These are phyloP conservation scores for Piscicola geometra DNA, from an alignment of 2,888 invertebrate species.

Conservation along the genomic window DNA sequence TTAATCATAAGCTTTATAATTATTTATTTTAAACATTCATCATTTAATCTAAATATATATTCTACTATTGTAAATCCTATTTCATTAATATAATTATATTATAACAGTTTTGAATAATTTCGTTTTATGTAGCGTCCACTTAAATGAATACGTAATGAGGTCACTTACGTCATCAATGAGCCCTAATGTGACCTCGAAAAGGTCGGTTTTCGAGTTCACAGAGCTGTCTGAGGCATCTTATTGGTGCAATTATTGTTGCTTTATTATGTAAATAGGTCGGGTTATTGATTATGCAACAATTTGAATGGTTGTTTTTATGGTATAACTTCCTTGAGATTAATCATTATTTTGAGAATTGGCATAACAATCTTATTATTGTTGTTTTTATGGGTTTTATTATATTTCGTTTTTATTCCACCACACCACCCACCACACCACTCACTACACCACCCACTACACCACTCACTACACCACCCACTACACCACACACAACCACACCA, in stretches of 20 bases:
- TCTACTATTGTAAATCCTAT: too few relatives aligned
- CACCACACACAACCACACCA: not conserved
- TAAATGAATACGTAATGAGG: not conserved
- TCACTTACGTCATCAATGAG: constrained; percentile 14
- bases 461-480: not conserved
- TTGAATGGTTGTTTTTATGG: too few relatives aligned
- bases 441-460: not conserved
- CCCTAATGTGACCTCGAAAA: not conserved
- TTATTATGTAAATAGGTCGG: too few relatives aligned
- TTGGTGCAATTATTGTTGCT: too few relatives aligned
- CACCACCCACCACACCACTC: not conserved
- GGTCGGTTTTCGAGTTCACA: not conserved
- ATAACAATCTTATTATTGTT: not conserved
- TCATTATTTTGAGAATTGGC: too few relatives aligned
- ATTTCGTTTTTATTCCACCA: not conserved
- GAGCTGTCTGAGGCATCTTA: not conserved
- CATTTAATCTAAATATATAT: too few relatives aligned
- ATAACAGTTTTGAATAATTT: not conserved
- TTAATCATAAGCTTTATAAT: too few relatives aligned
- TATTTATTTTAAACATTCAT: too few relatives aligned
- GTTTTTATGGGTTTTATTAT: not conserved
- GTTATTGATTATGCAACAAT: too few relatives aligned
- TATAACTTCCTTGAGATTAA: too few relatives aligned
- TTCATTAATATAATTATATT: too few relatives aligned
- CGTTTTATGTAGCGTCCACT: not conserved